Evolutionary conservation across 2,113 vertebrate genomes (phyloP).

Genomic region (Ciconia stormi): DNA sequence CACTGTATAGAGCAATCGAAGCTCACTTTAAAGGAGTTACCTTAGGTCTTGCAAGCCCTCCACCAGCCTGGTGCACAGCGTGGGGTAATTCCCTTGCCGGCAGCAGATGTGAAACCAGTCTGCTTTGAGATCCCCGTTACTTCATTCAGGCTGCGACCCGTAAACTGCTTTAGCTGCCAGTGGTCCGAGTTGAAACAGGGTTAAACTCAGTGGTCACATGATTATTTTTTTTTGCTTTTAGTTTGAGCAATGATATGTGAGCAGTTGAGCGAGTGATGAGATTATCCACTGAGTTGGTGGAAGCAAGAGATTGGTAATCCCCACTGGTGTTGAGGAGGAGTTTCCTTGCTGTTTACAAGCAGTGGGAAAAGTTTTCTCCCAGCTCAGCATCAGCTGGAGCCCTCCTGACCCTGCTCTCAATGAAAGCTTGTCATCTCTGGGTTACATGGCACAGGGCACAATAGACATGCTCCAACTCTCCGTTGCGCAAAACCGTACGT

Average conservation of each 20-base stretch:
- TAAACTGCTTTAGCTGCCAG: not conserved
- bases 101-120: not conserved
- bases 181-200: not conserved
- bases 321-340: not conserved
- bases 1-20: not conserved
- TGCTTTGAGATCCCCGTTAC: not conserved
- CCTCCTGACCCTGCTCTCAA: not conserved
- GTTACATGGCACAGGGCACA: accelerated
- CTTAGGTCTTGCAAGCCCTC: not conserved
- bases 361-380: not conserved
- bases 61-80: not conserved
- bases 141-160: not conserved
- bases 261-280: not conserved
- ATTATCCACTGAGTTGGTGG: not conserved
- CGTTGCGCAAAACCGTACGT: accelerated
- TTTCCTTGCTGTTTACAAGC: not conserved
- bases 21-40: not conserved
- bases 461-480: too few relatives aligned
- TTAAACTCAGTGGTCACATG: not conserved
- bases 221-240: not conserved
- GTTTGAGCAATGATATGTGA: not conserved
- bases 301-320: not conserved
- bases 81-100: not conserved
- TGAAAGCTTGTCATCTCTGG: not conserved
- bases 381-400: not conserved